phyloP scores from a whole-genome alignment of 2,888 invertebrate genomes.

The Nineta flava region DNA sequence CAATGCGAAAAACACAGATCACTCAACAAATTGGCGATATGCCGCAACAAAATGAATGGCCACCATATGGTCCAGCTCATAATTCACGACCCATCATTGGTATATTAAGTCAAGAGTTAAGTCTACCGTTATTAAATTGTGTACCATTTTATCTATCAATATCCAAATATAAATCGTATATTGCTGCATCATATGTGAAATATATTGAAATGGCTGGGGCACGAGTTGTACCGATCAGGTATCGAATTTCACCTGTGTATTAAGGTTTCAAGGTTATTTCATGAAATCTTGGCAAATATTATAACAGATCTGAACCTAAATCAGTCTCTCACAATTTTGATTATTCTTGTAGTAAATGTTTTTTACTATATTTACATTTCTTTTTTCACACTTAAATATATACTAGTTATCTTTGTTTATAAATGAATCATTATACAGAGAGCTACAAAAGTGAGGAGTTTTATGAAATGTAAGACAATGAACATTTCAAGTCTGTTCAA shows the following conservation, averaged over 20 bases:
- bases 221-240: constrained; percentile 67
- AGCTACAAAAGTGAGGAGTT: too few species aligned
- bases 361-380: too few species aligned
- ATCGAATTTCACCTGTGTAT: not conserved
- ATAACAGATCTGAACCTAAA: not conserved
- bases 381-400: too few species aligned
- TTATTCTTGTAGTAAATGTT: too few species aligned
- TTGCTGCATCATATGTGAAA: constrained; percentile 79
- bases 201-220: constrained; percentile 79
- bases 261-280: not conserved
- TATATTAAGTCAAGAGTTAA: not conserved
- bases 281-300: not conserved
- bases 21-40: too few species aligned
- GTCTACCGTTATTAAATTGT: not conserved
- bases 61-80: not conserved
- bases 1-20: too few species aligned
- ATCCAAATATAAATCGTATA: constrained; percentile 47
- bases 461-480: too few species aligned
- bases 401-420: too few species aligned
- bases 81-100: constrained; percentile 1
- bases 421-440: too few species aligned
- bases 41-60: not conserved
- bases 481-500: too few species aligned
- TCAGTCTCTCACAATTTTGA: too few species aligned
- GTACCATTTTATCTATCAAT: not conserved